phyloP scores from a whole-genome alignment of 2,113 vertebrate species.

The Hippocampus zosterae region DNA sequence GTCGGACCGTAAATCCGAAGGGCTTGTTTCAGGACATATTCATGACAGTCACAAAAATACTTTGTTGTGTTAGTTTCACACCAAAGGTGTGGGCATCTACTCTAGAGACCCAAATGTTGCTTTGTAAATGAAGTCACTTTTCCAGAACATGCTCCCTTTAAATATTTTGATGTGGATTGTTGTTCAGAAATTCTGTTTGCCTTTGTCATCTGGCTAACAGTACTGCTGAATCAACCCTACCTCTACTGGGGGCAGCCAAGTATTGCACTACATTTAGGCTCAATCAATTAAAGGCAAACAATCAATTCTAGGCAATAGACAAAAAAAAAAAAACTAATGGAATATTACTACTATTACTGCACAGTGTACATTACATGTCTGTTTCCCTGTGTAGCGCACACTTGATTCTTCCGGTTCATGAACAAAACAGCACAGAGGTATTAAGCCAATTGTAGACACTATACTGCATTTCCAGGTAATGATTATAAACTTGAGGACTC shows the following conservation, averaged over 20 bases:
- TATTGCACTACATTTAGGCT: background rate
- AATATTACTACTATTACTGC: background rate
- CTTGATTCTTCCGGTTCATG: background rate
- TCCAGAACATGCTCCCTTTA: background rate
- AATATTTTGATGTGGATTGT: background rate
- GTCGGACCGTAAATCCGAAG: no score
- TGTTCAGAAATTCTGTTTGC: background rate
- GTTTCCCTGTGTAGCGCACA: background rate
- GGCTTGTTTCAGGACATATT: no score
- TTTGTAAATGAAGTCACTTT: no score
- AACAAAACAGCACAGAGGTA: background rate
- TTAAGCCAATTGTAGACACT: background rate
- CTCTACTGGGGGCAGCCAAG: no score
- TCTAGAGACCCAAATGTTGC: background rate
- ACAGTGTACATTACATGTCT: background rate
- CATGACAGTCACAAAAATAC: background rate
- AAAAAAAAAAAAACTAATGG: no score
- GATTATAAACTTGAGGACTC: background rate
- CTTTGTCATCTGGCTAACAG: background rate
- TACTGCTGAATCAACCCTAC: background rate
- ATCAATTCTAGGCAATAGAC: background rate
- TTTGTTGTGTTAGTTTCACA: background rate
- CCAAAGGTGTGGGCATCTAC: background rate
- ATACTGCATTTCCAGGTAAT: background rate
- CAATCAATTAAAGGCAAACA: background rate